Evolutionary conservation across 2,888 invertebrate species (phyloP).

Genomic region (Papilio elwesi): DNA sequence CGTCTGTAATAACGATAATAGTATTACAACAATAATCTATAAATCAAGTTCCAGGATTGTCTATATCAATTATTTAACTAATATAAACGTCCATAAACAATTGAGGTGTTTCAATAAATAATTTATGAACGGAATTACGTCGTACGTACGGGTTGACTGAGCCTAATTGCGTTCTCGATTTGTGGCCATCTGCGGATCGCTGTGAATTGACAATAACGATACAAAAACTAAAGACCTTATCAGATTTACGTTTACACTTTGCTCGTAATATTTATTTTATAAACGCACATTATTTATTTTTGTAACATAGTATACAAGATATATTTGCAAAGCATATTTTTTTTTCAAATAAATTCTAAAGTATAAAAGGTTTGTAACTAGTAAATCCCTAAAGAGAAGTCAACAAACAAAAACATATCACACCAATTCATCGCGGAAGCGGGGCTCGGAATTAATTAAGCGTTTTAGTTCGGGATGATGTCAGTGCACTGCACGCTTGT

Average conservation of each 20-base stretch:
- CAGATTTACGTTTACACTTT: not conserved
- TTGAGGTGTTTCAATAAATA: conserved; percentile 53
- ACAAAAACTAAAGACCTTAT: conserved; percentile 9
- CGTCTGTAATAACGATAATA: conserved; percentile 1
- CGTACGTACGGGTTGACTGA: conserved; percentile 56
- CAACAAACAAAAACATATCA: conserved; percentile 15
- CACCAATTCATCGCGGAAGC: not conserved
- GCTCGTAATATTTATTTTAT: no score
- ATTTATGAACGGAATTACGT: conserved; percentile 56
- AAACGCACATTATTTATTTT: no score
- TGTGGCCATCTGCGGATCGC: conserved; percentile 40
- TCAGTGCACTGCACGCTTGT: conserved; percentile 42
- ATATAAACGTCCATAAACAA: conserved; percentile 57
- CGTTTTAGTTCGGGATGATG: conserved; percentile 41
- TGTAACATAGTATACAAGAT: no score
- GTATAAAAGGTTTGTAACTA: not conserved
- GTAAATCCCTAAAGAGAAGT: not conserved
- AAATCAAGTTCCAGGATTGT: conserved; percentile 37
- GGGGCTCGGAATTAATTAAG: conserved; percentile 33
- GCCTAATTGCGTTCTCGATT: conserved; percentile 54
- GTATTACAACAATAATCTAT: conserved; percentile 43
- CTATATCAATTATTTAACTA: conserved; percentile 48
- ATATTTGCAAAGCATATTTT: no score
- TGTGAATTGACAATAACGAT: conserved; percentile 21
- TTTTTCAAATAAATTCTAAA: not conserved